Evolutionary conservation across 37 sponge, comb jelly and placozoan species (phyloP), one percentile per base, ranked within the genome.

Genomic region (Beroe forskalii): DNA sequence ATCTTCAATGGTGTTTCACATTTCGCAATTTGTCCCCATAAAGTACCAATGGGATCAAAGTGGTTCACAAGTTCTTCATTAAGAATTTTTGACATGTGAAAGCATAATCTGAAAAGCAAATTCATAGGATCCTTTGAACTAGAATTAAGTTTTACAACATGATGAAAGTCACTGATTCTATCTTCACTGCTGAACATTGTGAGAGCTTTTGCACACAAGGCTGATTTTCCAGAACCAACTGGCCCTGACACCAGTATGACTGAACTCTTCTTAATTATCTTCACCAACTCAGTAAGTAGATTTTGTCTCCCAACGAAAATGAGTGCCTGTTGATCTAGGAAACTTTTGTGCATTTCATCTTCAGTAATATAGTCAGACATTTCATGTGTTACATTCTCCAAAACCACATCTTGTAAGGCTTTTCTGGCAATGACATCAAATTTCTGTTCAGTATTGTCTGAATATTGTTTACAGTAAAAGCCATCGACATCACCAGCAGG

Each of bases 221-320:
- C 55, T 23, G 86, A 80, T 80, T 80, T 80, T 23, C 86, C 86
- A 42, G 86, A 42, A 38, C 86, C 86, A 22, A 80, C 86, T 44
- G 44, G 86, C 20, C 86, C 86, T 3, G 86, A 33, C 0, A 80
- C 86, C 55, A 80, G 20, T 9, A 80, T 37, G 35, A 80, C n/a
- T 2, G 28, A n/a, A 19, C 30, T 24, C 4, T 38, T 80, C 42
- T 80, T 35, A 9, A 80, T 80, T 23, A 48, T 48, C 12, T 38
- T 41, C 0, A 80, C 55, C 44, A 80, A 22, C 28, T 38, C 35
- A 8, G 22, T 44, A 20, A 38, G 48, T 0, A 80, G 86, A 23
- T 43, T 80, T 37, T 41, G 40, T 44, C 86, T 17, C 12, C 86
- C 86, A 80, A 80, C 86, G 42, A 80, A 80, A 32, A 80, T 32